These are phyloP conservation scores for Rhopilema esculentum DNA, from an alignment of 30 jellyfish, hydroid and myxozoan genomes.

Conservation along the genomic window DNA sequence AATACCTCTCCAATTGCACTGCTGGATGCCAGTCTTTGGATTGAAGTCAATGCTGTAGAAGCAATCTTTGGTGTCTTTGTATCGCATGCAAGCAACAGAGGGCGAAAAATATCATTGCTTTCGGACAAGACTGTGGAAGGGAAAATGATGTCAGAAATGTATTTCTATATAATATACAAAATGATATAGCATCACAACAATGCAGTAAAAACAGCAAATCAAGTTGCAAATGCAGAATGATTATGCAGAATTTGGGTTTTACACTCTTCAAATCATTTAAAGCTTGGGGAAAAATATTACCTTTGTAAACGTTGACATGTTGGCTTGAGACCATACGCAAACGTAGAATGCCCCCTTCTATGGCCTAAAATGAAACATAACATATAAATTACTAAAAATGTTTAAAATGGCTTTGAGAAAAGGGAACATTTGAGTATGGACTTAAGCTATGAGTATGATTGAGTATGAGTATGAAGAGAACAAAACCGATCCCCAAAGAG, in stretches of 20 bases:
- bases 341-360: constrained; percentile 89
- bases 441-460: too few species aligned
- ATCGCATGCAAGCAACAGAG: constrained; percentile 90
- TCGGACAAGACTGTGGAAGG: constrained; percentile 59
- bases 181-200: too few species aligned
- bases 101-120: constrained; percentile 86
- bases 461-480: too few species aligned
- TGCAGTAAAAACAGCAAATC: too few species aligned
- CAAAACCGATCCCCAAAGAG: too few species aligned
- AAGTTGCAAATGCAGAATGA: too few species aligned
- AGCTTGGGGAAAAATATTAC: constrained; percentile 15
- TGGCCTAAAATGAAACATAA: constrained; percentile 67
- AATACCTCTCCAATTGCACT: constrained; percentile 92
- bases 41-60: constrained; percentile 86
- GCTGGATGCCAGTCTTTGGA: constrained; percentile 90
- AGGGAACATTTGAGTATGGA: too few species aligned
- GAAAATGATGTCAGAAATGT: neutral
- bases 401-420: too few species aligned
- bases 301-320: constrained; percentile 64
- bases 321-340: constrained; percentile 91
- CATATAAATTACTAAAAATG: too few species aligned
- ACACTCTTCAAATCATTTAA: neutral
- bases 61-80: constrained; percentile 85
- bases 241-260: neutral
- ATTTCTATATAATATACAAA: too few species aligned